These are phyloP conservation scores for Zelleria hepariella DNA, from an alignment of 2,888 invertebrate species.

Conservation along the genomic window DNA sequence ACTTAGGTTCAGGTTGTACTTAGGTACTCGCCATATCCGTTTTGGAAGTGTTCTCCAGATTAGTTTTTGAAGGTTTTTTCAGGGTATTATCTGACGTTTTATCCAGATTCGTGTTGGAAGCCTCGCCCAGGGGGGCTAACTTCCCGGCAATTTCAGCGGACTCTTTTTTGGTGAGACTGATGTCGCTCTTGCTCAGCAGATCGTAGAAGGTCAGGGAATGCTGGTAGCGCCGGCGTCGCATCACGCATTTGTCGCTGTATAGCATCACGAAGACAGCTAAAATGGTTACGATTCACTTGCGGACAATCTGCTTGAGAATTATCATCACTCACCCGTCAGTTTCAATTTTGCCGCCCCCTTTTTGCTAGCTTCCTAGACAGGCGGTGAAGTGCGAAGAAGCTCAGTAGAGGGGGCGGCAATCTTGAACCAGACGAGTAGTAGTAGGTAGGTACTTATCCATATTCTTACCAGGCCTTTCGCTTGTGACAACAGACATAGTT, in stretches of 20 bases:
- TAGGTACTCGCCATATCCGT: neutral
- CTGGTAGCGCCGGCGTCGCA: constrained; percentile 31
- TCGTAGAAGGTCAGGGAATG: constrained; percentile 33
- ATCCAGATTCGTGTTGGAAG: no score
- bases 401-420: no score
- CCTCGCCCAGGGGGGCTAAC: no score
- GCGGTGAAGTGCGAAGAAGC: no score
- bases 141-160: no score
- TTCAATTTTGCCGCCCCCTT: no score
- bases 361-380: no score
- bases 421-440: no score
- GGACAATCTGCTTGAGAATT: no score
- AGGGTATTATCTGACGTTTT: neutral
- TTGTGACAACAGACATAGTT: constrained; percentile 19
- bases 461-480: constrained; percentile 45
- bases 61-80: neutral
- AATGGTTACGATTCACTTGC: no score
- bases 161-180: constrained; percentile 28
- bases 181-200: constrained; percentile 45
- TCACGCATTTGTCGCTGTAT: constrained; percentile 40
- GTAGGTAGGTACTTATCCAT: neutral
- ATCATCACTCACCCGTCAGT: no score
- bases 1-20: no score
- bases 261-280: constrained; percentile 53
- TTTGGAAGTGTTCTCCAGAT: neutral